Base-by-base conservation (phyloP, 2,113 vertebrate genomes). In the Prietella phreatophila region DNA sequence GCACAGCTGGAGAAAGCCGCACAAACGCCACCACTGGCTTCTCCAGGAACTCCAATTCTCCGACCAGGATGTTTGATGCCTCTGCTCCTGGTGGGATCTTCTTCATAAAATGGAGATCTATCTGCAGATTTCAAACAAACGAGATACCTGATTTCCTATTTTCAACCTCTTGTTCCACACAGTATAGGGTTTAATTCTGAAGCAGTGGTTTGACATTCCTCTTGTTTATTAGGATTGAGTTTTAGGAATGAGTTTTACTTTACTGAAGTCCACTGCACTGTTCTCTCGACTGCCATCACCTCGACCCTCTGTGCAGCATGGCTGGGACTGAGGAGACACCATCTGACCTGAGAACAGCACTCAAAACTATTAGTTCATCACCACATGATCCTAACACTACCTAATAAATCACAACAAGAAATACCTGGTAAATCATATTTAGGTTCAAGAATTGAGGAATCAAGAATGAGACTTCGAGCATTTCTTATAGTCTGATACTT, bases 101-200 rank as follows among this genome's bases (percentile, higher is more conserved):
- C 93, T 99, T 99, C 98, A 99, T 99, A 93, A 99, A 99, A 94
- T 99, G 98, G 15, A 99, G 95, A 93, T 99, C 98, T 93, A 99
- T 97, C 98, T 99, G 71, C 19, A 91, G 55, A 30, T 15, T 73
- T 65, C 47, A 61, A 84, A 63, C 3, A 53, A 84, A 63, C 3
- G 39, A 86, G 10, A 33, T 33, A 1, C 6, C 13, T 33, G 14
- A 78, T 2, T n/a, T 81, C 1, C 30, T 82, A 13, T 39, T 36
- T 60, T 79, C 22, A 73, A 69, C 17, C 30, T 39, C 8, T 73
- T 15, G 11, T 15, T 33, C 71, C 36, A 42, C 71, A 42, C 19
- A 75, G 1, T 19, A 3, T 19, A 19, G 27, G 27, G 53, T 55
- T 80, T 53, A 7, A 56, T 20, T 79, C 27, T 30, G 5, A 2